phyloP scores from a whole-genome alignment of 2,797 vertebrate species.

The Dendrocincla fuliginosa region DNA sequence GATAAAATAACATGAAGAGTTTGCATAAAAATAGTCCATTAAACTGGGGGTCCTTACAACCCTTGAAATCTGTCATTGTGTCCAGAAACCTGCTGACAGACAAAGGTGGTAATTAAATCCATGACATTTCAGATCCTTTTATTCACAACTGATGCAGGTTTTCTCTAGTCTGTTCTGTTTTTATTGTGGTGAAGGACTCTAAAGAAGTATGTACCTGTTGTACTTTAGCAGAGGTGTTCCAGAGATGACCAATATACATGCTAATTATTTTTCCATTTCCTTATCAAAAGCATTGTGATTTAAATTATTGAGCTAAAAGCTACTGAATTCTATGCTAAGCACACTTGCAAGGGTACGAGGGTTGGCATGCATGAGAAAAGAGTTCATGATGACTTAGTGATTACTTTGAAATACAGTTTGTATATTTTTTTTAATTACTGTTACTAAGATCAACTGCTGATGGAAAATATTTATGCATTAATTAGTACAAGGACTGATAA shows the following conservation, averaged over 20 bases:
- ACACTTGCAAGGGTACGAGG: neutral
- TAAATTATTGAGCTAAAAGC: neutral
- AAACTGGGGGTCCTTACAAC: neutral
- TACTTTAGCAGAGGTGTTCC: neutral
- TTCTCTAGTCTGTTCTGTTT: neutral
- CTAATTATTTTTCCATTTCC: neutral
- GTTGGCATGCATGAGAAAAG: neutral
- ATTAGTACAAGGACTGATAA: slow-evolving; percentile 62
- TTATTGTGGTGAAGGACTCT: neutral
- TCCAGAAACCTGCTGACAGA: neutral
- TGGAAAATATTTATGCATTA: slow-evolving; percentile 60
- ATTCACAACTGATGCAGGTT: neutral
- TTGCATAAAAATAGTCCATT: neutral
- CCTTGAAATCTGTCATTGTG: neutral
- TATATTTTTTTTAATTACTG: slow-evolving; percentile 51
- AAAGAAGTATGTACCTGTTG: neutral
- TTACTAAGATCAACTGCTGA: slow-evolving; percentile 58
- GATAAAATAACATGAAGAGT: neutral
- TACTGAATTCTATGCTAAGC: neutral
- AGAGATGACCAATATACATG: neutral
- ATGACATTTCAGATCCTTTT: neutral
- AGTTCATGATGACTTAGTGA: slow-evolving; percentile 20
- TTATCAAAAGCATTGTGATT: neutral
- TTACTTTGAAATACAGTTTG: slow-evolving; percentile 34
- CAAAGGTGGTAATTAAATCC: neutral